Evolutionary conservation across 2,797 vertebrate species (phyloP).

Genomic region (Poecile montanus): DNA sequence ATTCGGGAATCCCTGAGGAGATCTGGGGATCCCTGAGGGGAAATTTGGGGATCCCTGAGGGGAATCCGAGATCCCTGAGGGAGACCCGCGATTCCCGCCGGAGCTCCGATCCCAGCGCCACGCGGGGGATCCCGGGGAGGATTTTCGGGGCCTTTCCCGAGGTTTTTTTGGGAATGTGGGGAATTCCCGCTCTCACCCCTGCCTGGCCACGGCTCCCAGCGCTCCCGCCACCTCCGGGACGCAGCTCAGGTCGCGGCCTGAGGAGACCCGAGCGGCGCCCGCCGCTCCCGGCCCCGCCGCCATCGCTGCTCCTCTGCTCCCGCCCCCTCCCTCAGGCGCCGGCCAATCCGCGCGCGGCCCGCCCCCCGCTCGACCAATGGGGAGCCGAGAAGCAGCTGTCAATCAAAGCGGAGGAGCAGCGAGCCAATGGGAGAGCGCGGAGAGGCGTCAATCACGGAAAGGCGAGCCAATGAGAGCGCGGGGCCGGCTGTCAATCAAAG

Average conservation of each 20-base stretch:
- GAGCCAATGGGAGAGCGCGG: not conserved
- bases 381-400: accelerated
- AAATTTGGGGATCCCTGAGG: not conserved
- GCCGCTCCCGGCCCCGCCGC: not conserved
- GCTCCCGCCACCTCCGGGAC: not conserved
- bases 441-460: accelerated
- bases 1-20: not conserved
- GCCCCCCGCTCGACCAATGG: accelerated
- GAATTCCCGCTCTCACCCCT: not conserved
- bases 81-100: too few relatives aligned
- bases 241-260: not conserved
- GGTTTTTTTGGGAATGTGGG: accelerated
- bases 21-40: too few relatives aligned
- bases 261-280: not conserved
- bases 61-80: not conserved
- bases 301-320: not conserved
- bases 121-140: accelerated
- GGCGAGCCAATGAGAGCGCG: accelerated
- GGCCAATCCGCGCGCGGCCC: not conserved
- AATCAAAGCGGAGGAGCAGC: accelerated
- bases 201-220: not conserved
- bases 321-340: not conserved
- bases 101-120: not conserved
- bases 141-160: not conserved
- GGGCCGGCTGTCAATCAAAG: accelerated